Percentiles rank a stretch among this genome's conserved stretches.
Evolutionary conservation across 2,113 vertebrate genomes (phyloP).

Genomic region (Panthera uncia): DNA sequence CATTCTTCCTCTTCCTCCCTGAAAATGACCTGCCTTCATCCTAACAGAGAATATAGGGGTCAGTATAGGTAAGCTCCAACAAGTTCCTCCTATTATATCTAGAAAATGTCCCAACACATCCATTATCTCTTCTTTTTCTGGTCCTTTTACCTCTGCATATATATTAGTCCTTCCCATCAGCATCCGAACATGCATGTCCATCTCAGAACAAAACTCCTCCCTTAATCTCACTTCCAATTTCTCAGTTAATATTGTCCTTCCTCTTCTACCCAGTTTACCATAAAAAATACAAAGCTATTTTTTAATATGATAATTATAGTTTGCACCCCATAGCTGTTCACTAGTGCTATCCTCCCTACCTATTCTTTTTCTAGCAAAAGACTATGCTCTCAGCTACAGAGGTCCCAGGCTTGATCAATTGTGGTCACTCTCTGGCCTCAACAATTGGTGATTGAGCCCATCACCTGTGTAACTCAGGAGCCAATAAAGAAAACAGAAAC

Average conservation of each 20-base stretch:
- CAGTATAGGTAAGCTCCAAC: not conserved
- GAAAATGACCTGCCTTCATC: not conserved
- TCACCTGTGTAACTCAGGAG: not conserved
- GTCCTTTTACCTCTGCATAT: not conserved
- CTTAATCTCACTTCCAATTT: not conserved
- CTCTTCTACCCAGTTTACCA: not conserved
- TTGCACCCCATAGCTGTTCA: not conserved
- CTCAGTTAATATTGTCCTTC: not conserved
- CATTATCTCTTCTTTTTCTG: not conserved
- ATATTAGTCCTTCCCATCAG: not conserved
- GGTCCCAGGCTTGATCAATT: not conserved
- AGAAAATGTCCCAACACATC: not conserved
- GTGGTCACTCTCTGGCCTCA: not conserved
- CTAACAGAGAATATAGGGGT: not conserved
- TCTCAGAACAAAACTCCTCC: not conserved
- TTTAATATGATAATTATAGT: not conserved
- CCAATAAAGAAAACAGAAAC: constrained; percentile 4
- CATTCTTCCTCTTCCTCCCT: not conserved
- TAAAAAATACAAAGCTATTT: not conserved
- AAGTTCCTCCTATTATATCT: not conserved
- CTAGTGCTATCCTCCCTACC: not conserved
- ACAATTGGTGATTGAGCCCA: not conserved
- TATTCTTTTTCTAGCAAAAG: not conserved
- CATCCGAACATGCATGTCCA: not conserved
- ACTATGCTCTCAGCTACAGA: not conserved